phyloP scores from a whole-genome alignment of 1,140 invertebrate species.

The Spodoptera frugiperda region DNA sequence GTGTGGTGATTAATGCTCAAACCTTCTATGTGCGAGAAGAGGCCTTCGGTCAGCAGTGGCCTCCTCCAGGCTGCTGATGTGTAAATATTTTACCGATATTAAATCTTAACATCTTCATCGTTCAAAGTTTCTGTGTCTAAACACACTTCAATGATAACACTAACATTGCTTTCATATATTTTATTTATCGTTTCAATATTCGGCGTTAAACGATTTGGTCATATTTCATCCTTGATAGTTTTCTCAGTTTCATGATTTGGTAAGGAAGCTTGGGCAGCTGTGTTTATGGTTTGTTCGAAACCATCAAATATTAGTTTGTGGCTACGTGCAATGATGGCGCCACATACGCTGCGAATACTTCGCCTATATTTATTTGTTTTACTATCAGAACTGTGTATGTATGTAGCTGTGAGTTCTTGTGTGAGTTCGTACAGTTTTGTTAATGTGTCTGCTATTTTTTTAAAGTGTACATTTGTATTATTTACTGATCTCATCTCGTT shows the following conservation, averaged over 20 bases:
- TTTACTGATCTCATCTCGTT: too few relatives aligned
- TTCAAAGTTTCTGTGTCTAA: not conserved
- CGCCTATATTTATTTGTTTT: not conserved
- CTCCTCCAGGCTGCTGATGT: too few relatives aligned
- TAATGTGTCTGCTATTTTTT: too few relatives aligned
- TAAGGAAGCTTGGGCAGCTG: conserved; percentile 9
- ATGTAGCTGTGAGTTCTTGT: too few relatives aligned
- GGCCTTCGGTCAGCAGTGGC: too few relatives aligned
- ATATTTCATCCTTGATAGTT: conserved; percentile 13
- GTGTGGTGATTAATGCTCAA: too few relatives aligned
- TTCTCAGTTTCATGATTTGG: not conserved
- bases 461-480: too few relatives aligned
- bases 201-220: not conserved
- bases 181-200: conserved; percentile 5
- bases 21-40: too few relatives aligned
- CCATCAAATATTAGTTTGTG: conserved; percentile 25
- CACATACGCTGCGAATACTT: conserved; percentile 9
- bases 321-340: not conserved
- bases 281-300: conserved; percentile 21
- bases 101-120: not conserved
- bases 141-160: not conserved
- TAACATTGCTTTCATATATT: conserved; percentile 1
- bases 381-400: not conserved
- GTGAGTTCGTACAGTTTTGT: too few relatives aligned
- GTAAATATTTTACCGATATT: too few relatives aligned